Evolutionary conservation across 2,888 invertebrate genomes (phyloP).

Genomic region (Ectobius pallidus): DNA sequence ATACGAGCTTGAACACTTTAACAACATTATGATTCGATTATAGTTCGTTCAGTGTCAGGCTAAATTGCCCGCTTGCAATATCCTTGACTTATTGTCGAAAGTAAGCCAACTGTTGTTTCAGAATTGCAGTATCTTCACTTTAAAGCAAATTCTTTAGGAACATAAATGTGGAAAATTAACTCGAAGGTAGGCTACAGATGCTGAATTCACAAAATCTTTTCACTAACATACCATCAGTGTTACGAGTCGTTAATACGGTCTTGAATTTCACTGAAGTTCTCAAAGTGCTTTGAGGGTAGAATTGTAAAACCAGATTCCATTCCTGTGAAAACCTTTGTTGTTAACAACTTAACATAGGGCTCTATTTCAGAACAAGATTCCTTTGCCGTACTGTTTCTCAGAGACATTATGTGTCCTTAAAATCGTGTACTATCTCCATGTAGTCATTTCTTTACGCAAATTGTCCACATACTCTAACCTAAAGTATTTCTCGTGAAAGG

Average conservation of each 20-base stretch:
- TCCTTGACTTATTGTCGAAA: too few species aligned
- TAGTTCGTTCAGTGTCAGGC: too few species aligned
- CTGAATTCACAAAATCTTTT: neutral
- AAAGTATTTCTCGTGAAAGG: too few species aligned
- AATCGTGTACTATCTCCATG: constrained; percentile 1
- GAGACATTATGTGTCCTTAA: constrained; percentile 1
- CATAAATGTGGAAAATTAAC: neutral
- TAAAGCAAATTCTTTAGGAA: neutral
- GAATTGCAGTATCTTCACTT: too few species aligned
- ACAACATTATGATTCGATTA: too few species aligned
- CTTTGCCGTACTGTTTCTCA: neutral
- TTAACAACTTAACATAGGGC: constrained; percentile 7
- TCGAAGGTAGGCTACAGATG: neutral
- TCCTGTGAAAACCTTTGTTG: constrained; percentile 7
- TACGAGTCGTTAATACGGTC: too few species aligned
- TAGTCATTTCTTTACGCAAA: too few species aligned
- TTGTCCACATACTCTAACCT: too few species aligned
- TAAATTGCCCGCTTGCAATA: too few species aligned
- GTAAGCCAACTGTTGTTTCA: too few species aligned
- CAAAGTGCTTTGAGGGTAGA: constrained; percentile 14
- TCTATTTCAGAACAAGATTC: constrained; percentile 4
- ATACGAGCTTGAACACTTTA: too few species aligned
- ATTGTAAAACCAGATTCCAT: constrained; percentile 13
- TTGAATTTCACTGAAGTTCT: neutral
- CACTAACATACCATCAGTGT: neutral